Evolutionary conservation across 2,888 invertebrate genomes (phyloP).

Genomic region (Hecatera dysodea): DNA sequence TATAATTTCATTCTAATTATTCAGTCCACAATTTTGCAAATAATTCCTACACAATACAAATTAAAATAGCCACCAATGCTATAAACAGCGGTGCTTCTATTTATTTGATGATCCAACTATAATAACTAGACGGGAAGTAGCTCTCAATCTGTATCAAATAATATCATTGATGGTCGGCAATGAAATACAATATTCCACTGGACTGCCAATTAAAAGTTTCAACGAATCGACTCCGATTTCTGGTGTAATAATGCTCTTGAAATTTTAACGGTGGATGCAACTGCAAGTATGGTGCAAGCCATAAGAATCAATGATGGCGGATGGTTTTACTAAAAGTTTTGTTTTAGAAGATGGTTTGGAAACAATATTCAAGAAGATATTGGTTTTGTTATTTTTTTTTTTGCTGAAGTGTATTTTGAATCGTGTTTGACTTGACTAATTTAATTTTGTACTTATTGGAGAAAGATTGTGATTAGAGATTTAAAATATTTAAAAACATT

Average conservation of each 20-base stretch:
- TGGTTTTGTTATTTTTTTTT: slow-evolving; percentile 3
- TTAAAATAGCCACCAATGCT: slow-evolving; percentile 8
- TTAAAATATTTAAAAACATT: not conserved
- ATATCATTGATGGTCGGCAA: slow-evolving; percentile 77
- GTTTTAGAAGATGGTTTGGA: not conserved
- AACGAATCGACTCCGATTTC: slow-evolving; percentile 76
- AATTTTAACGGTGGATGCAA: slow-evolving; percentile 82
- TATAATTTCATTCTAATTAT: slow-evolving; percentile 16
- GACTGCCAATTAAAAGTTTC: slow-evolving; percentile 89
- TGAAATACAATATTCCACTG: slow-evolving; percentile 80
- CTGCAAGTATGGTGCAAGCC: slow-evolving; percentile 64
- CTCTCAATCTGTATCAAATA: slow-evolving; percentile 73
- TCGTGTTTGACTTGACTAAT: not conserved
- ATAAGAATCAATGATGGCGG: slow-evolving; percentile 53
- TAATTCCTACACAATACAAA: slow-evolving; percentile 12
- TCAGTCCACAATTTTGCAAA: slow-evolving; percentile 15
- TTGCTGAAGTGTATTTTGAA: not conserved
- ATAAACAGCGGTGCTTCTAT: slow-evolving; percentile 25
- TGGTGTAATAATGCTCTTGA: slow-evolving; percentile 81
- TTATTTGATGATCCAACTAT: slow-evolving; percentile 46
- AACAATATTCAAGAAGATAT: slow-evolving; percentile 2
- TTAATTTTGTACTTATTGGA: not conserved
- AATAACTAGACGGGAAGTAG: slow-evolving; percentile 46
- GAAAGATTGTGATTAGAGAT: not conserved
- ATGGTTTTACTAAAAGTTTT: slow-evolving; percentile 27